Percentiles rank a stretch among this genome's conserved stretches.
These are phyloP conservation scores for Sesamia inferens DNA, from an alignment of 2,888 invertebrate genomes.

Conservation along the genomic window DNA sequence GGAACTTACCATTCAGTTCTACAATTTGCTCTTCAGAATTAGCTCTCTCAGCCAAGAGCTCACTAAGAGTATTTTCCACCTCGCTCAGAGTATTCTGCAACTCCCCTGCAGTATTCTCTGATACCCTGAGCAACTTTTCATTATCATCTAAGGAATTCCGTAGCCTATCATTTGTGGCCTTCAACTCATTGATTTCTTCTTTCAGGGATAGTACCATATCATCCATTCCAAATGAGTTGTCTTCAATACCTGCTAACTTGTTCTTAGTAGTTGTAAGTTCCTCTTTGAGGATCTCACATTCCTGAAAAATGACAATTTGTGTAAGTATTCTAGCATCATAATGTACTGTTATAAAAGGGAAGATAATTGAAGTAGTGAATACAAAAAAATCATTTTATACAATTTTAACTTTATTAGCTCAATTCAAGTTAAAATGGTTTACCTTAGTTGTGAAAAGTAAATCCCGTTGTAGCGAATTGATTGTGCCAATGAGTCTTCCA, in stretches of 20 bases:
- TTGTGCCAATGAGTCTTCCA: constrained; percentile 92
- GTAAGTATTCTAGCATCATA: background rate
- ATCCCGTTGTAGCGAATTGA: constrained; percentile 88
- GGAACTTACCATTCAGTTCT: constrained; percentile 83
- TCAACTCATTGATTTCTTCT: constrained; percentile 90
- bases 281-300: constrained; percentile 92
- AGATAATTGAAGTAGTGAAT: no score
- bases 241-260: constrained; percentile 91
- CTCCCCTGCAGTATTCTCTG: constrained; percentile 95
- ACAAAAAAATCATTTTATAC: background rate
- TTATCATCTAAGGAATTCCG: constrained; percentile 91
- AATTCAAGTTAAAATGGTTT: constrained; percentile 46
- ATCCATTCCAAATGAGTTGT: constrained; percentile 93
- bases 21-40: constrained; percentile 87
- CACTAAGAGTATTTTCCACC: constrained; percentile 94
- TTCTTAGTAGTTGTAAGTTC: constrained; percentile 90
- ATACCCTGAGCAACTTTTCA: constrained; percentile 89
- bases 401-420: no score
- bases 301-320: constrained; percentile 80
- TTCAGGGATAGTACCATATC: constrained; percentile 93
- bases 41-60: constrained; percentile 85
- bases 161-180: constrained; percentile 91
- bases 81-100: constrained; percentile 93
- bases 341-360: background rate
- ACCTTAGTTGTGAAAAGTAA: constrained; percentile 89